Percentiles rank a stretch among this genome's conserved stretches.
Conservation (phyloP, 1,140 invertebrate genomes). For the Drosophila repletoides region DNA sequence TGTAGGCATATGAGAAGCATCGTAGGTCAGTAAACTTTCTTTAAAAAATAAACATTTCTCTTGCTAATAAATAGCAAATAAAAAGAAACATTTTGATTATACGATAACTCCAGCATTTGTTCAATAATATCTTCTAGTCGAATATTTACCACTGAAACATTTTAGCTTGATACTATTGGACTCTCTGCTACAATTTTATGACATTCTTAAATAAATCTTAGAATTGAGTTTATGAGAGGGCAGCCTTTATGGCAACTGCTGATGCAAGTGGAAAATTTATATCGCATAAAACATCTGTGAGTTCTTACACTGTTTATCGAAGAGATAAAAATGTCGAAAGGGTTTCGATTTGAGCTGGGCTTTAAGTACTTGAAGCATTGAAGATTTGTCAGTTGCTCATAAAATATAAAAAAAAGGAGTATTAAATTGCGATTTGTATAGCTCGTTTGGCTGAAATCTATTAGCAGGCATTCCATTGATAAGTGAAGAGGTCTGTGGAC, state of each 20-base stretch:
- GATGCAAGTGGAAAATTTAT: constrained; percentile 64
- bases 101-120: not conserved
- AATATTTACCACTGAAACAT: not conserved
- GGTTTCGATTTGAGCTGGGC: constrained; percentile 21
- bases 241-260: constrained; percentile 61
- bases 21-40: too few species aligned
- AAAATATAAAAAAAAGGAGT: not conserved
- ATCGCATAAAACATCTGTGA: constrained; percentile 55
- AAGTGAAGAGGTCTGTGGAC: constrained; percentile 13
- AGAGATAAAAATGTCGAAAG: constrained; percentile 53
- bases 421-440: not conserved
- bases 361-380: constrained; percentile 6
- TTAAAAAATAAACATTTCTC: too few species aligned
- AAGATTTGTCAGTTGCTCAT: not conserved
- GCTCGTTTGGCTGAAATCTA: not conserved
- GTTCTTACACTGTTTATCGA: constrained; percentile 51
- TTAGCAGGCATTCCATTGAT: constrained; percentile 11
- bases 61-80: too few species aligned
- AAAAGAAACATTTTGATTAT: not conserved
- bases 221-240: constrained; percentile 54
- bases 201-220: constrained; percentile 69
- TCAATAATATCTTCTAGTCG: not conserved
- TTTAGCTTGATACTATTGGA: constrained; percentile 37
- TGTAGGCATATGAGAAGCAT: too few species aligned
- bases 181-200: constrained; percentile 55